Percentiles rank a stretch among this genome's conserved stretches.
phyloP scores from a whole-genome alignment of 2,797 vertebrate species.

The Ibycter americanus region DNA sequence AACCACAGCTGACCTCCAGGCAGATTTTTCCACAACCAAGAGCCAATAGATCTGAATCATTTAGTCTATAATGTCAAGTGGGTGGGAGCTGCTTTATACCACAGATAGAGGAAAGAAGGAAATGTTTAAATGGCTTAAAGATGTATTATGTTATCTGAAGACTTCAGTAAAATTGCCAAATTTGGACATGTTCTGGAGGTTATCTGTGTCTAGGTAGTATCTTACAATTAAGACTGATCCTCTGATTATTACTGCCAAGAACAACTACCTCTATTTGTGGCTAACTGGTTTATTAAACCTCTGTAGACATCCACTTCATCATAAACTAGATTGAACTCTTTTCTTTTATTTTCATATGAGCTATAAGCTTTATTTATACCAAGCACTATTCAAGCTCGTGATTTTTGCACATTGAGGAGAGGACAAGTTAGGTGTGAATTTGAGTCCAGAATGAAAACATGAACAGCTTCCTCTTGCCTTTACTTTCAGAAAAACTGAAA shows the following conservation, averaged over 20 bases:
- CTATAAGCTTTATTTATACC: neutral
- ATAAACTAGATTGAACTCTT: neutral
- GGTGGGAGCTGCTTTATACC: neutral
- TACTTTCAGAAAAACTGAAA: neutral
- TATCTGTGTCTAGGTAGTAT: neutral
- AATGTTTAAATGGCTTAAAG: neutral
- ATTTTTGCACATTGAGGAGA: neutral
- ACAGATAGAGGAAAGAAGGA: neutral
- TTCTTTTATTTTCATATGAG: neutral
- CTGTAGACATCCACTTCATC: neutral
- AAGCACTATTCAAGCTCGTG: neutral
- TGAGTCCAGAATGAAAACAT: neutral
- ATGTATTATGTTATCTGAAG: neutral
- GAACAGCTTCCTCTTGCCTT: neutral
- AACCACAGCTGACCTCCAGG: neutral
- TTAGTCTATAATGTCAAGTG: neutral
- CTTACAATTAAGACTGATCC: neutral
- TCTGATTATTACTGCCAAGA: neutral
- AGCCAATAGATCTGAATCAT: slow-evolving; percentile 26
- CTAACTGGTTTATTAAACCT: neutral
- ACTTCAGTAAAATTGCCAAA: neutral
- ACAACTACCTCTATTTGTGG: neutral
- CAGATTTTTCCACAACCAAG: slow-evolving; percentile 33
- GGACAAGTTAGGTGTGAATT: neutral
- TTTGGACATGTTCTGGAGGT: neutral